A percentile compares a stretch with the other conserved stretches of the same genome.
These are phyloP conservation scores for Sesia apiformis DNA, from an alignment of 2,888 invertebrate genomes.

Conservation along the genomic window DNA sequence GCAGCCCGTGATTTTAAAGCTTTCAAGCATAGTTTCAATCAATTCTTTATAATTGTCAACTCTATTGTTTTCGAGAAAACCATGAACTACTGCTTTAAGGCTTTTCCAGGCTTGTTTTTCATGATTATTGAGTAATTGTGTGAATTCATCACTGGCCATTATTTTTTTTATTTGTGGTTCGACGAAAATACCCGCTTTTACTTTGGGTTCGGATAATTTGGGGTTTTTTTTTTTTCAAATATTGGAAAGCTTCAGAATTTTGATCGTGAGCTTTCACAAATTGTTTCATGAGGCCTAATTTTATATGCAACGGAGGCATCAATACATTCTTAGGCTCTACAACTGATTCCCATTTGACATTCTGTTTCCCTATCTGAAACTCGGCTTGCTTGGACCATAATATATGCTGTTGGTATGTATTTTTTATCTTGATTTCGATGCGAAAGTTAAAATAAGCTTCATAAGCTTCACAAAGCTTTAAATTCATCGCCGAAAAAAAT, in stretches of 20 bases:
- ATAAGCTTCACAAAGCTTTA: constrained; percentile 5
- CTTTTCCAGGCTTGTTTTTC: constrained; percentile 5
- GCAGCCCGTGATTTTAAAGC: constrained; percentile 3
- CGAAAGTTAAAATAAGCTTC: constrained; percentile 4
- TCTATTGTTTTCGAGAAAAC: constrained; percentile 11
- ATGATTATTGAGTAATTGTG: neutral
- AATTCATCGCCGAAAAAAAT: constrained; percentile 3
- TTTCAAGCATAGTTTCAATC: constrained; percentile 6
- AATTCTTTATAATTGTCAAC: constrained; percentile 10
- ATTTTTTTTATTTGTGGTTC: neutral
- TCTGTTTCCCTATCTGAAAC: no score
- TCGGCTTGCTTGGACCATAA: no score
- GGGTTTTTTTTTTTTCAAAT: neutral
- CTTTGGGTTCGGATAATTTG: neutral
- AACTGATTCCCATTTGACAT: no score
- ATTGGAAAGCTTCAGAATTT: no score
- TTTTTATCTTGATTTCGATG: neutral
- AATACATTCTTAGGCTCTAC: no score
- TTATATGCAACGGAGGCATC: no score
- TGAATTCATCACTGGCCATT: neutral
- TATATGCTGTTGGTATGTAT: neutral
- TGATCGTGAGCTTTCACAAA: no score
- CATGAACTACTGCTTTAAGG: constrained; percentile 10
- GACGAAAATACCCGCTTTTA: neutral
- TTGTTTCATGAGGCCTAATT: no score